Evolutionary conservation across 2,888 invertebrate species (phyloP), one percentile per base, ranked within the genome.

Genomic region (Drosophila nr. perissopoda): DNA sequence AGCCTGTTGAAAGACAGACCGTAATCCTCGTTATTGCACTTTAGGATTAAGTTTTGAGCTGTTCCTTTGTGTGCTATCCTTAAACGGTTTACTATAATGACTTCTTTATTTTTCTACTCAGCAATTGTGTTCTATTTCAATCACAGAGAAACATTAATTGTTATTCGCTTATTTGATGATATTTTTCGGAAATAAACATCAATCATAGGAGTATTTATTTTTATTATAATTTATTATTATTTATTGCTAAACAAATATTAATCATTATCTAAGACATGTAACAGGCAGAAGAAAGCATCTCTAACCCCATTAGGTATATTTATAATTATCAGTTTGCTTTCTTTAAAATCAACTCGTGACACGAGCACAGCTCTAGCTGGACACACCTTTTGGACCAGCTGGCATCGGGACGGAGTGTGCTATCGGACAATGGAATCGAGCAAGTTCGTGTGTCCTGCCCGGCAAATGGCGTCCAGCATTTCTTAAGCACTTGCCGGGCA

Each of bases 401-500:
- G 53, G 31, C 38, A 49, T 13, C 29, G 42, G 11, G 13, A 18
- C 10, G 21, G 21, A 34, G 16, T 25, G 13, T 53, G 46, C 52
- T 67, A 62, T 72, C 72, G 54, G 40, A 29, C 40, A 25, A 54
- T 36, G 61, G 54, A 62, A 69, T 76, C 65, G 52, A 63, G 34
- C 42, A 57, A 62, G 60, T 71, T 65, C 52, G 54, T 60, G 65
- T 63, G 38, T 73, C 40, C 73, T 63, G 66, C 40, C 66, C 74
- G 29, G 42, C 63, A 70, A 85, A 77, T 80, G 86, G 78, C 73
- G 71, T 65, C 74, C 59, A 67, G 68, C 70, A 48, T 69, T 70
- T 54, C 60, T 73, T 63, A 36, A 74, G 74, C 59, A 73, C 80
- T 71, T 71, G 62, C 38, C 40, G 52, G 52, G n/a, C 68, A 67